These are phyloP conservation scores for Aphaenogaster rudis DNA, from an alignment of 1,140 invertebrate genomes.

Conservation along the genomic window DNA sequence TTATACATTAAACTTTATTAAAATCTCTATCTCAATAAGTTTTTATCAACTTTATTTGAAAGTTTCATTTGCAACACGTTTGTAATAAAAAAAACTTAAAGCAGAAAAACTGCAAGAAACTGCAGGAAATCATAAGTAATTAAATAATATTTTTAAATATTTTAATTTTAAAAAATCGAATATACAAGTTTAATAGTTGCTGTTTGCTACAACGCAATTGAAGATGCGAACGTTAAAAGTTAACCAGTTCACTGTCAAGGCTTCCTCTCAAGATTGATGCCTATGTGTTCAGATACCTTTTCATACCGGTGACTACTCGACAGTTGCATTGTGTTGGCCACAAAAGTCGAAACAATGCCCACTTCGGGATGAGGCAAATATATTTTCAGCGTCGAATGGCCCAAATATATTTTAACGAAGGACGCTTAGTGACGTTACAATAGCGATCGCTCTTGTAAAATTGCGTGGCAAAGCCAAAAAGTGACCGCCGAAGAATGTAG, in stretches of 20 bases:
- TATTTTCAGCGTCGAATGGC: conserved; percentile 29
- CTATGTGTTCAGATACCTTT: background rate
- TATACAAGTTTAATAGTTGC: background rate
- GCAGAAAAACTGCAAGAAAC: too few relatives aligned
- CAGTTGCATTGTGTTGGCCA: background rate
- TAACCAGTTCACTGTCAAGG: conserved; percentile 17
- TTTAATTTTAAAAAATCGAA: background rate
- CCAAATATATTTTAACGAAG: conserved; percentile 41
- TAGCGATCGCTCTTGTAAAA: background rate
- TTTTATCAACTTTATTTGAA: background rate
- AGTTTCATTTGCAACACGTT: background rate
- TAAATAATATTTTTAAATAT: background rate
- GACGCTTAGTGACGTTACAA: conserved; percentile 44
- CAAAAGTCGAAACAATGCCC: conserved; percentile 73
- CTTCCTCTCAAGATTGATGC: background rate
- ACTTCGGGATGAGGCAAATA: conserved; percentile 8
- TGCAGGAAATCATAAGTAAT: background rate
- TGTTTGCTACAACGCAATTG: background rate
- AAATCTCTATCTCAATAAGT: background rate
- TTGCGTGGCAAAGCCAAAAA: conserved; percentile 58
- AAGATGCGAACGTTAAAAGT: background rate
- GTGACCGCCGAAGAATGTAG: conserved; percentile 19
- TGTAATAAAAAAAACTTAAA: background rate
- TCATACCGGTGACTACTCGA: background rate
- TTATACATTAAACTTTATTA: background rate